Evolutionary conservation across 1,140 invertebrate genomes (phyloP), one percentile per base, ranked within the genome.

Genomic region (Drosophila lini): DNA sequence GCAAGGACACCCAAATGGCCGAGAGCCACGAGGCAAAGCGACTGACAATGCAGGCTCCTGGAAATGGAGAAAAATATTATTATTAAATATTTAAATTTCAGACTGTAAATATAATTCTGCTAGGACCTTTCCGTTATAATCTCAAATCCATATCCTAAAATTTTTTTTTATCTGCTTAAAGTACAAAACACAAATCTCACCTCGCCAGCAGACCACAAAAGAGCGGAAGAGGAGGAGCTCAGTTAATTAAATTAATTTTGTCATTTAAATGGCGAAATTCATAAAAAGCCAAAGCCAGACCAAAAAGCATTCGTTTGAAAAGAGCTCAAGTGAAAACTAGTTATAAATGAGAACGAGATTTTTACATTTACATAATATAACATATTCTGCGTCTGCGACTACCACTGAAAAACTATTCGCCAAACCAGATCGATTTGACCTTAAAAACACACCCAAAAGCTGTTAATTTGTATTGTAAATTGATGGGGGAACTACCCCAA

Each of bases 11-110:
- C 92, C 91, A 92, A 44, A 92, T 83, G 48, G 91, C 83, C 36
- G 89, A 86, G 11, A 92, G 62, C 91, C 91, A 92, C 34, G 92
- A 92, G 9, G 90, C 91, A 59, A 92, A 89, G 59, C 92, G 88
- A 40, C 91, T 91, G 32, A 92, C 81, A n/a, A 92, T 91, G 58
- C 83, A 78, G 57, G 92, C 92, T 44, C 92, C 91, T 92, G 25
- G 8, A 45, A 59, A 34, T 4, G 16, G 11, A 42, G 11, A 34
- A 1, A 25, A 22, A 11, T n/a, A 31, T 10, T 0, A 11, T 11
- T n/a, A 36, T 15, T 31, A 55, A 3, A 28, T 9, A 13, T 13
- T 3, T 38, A 28, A 28, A 28, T 28, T 47, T 13, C 6, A 42
- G 42, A 16, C 1, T 8, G 6, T 19, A 22, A 22, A 47, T 25